A percentile compares a stretch with the other conserved stretches of the same genome.
These are phyloP conservation scores for Alaudala cheleensis DNA, from an alignment of 2,113 vertebrate species.

Conservation along the genomic window DNA sequence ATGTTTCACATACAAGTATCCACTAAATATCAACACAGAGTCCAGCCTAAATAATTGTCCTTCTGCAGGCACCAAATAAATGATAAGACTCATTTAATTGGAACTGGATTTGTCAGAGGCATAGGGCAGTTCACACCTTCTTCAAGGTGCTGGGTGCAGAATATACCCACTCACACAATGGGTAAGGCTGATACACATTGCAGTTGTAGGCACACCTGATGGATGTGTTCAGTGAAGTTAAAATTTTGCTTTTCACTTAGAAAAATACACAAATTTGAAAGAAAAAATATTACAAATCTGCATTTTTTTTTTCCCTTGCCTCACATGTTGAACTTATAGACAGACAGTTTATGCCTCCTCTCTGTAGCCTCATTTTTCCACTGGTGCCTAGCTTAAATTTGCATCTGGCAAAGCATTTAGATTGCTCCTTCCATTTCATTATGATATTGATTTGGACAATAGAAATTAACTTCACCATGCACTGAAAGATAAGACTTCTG, in stretches of 20 bases:
- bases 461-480: background rate
- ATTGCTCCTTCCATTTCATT: background rate
- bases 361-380: background rate
- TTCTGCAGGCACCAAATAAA: background rate
- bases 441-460: background rate
- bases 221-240: background rate
- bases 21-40: background rate
- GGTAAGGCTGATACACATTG: fast-evolving
- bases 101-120: background rate
- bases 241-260: background rate
- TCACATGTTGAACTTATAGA: background rate
- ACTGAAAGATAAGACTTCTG: background rate
- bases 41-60: background rate
- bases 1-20: background rate
- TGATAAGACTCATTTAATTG: background rate
- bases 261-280: background rate
- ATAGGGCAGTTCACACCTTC: background rate
- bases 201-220: background rate
- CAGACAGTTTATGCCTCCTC: background rate
- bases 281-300: background rate
- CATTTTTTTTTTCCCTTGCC: background rate
- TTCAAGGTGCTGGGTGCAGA: background rate
- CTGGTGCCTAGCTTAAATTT: background rate
- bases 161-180: background rate
- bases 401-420: background rate